Conservation (phyloP, 2,113 vertebrate species). For the Danio rerio region DNA sequence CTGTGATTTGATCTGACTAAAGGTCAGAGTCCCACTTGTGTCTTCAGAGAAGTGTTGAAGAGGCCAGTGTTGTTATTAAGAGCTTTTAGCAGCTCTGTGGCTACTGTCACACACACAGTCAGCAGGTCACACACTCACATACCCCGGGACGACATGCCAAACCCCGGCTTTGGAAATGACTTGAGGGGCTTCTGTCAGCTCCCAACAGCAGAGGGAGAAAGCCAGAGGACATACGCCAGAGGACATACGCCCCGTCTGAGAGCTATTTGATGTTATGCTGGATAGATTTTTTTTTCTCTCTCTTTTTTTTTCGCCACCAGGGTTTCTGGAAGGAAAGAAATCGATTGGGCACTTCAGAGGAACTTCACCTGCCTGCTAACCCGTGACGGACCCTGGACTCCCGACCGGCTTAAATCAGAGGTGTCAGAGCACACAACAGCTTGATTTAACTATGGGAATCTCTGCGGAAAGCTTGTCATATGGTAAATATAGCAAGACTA, state of each 20-base stretch:
- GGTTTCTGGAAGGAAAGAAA: constrained; percentile 45
- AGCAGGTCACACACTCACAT: constrained; percentile 46
- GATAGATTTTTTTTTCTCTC: constrained; percentile 37
- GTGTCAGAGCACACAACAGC: constrained; percentile 51
- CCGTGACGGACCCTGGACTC: constrained; percentile 46
- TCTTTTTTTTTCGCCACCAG: constrained; percentile 26
- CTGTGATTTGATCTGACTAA: constrained; percentile 39
- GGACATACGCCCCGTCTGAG: constrained; percentile 43
- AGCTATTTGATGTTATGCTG: constrained; percentile 55
- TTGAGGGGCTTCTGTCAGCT: constrained; percentile 51
- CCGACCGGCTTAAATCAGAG: constrained; percentile 42
- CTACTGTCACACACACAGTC: constrained; percentile 29
- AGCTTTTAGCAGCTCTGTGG: constrained; percentile 47
- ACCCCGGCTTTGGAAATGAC: constrained; percentile 48
- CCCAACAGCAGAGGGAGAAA: constrained; percentile 50
- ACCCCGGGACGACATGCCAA: constrained; percentile 42
- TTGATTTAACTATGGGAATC: constrained; percentile 50
- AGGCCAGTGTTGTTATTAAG: constrained; percentile 49
- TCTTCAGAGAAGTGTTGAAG: constrained; percentile 29
- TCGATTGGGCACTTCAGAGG: constrained; percentile 52
- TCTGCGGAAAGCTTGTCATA: neutral
- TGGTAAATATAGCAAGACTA: constrained; percentile 5
- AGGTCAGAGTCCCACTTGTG: constrained; percentile 23
- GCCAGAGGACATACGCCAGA: constrained; percentile 44
- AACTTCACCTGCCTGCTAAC: constrained; percentile 56